phyloP scores from a whole-genome alignment of 2,797 vertebrate genomes.

The Enteromius unitaeniatus region DNA sequence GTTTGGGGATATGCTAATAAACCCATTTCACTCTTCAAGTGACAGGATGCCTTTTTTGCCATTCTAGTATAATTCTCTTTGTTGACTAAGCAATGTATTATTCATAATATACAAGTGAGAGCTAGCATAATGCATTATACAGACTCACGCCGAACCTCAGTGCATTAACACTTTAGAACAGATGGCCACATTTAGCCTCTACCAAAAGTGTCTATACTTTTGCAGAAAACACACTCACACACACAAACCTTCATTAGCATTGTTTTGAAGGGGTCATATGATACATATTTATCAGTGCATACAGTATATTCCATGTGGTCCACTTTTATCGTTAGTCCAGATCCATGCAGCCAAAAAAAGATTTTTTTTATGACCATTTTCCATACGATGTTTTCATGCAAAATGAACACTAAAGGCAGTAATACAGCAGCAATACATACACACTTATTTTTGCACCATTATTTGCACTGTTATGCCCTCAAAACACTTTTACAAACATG shows the following conservation, averaged over 20 bases:
- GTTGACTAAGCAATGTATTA: conserved; percentile 3
- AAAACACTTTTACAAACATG: neutral
- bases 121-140: neutral
- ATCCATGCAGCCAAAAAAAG: neutral
- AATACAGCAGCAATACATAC: neutral
- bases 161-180: conserved; percentile 20
- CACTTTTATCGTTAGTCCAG: neutral
- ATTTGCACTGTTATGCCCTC: neutral
- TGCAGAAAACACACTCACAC: neutral
- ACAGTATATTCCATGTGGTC: neutral
- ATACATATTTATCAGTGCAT: neutral
- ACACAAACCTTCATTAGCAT: neutral
- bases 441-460: neutral
- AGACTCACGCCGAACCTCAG: neutral
- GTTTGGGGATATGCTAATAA: conserved; percentile 12
- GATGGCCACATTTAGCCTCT: conserved; percentile 21
- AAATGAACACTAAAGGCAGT: neutral
- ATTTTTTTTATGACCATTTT: neutral
- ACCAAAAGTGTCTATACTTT: neutral
- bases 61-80: neutral
- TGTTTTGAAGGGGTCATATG: neutral
- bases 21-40: neutral
- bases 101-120: neutral
- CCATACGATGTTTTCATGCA: neutral
- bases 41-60: neutral